Conservation (phyloP, 2,888 invertebrate genomes). For the Chloroclysta siterata region DNA sequence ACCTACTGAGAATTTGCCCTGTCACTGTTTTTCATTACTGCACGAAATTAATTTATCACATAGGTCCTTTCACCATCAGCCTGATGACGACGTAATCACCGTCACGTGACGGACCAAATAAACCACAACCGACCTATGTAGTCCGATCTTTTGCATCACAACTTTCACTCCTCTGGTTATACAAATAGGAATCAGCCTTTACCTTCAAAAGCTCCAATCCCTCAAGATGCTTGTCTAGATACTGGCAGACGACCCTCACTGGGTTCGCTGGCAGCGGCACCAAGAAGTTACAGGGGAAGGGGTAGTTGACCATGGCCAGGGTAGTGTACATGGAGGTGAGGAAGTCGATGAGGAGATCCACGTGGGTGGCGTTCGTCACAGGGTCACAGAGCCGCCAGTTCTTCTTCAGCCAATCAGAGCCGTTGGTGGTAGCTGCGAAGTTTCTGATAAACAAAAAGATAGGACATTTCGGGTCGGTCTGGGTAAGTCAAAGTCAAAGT, state of each 20-base stretch:
- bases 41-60: too few species aligned
- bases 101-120: too few species aligned
- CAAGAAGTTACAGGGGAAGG: constrained; percentile 94
- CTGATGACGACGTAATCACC: too few species aligned
- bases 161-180: too few species aligned
- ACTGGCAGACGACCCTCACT: constrained; percentile 87
- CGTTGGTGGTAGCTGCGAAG: constrained; percentile 84
- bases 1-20: too few species aligned
- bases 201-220: constrained; percentile 83
- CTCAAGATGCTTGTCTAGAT: constrained; percentile 72
- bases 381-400: constrained; percentile 92
- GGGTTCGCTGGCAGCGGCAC: constrained; percentile 94
- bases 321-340: constrained; percentile 89
- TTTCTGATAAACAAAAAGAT: constrained; percentile 63
- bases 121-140: too few species aligned
- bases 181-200: neutral
- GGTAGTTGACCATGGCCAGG: constrained; percentile 98
- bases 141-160: too few species aligned
- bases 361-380: constrained; percentile 79
- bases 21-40: too few species aligned
- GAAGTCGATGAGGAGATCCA: constrained; percentile 87
- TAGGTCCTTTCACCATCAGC: too few species aligned
- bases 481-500: too few species aligned
- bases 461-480: too few species aligned
- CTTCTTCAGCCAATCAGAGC: constrained; percentile 88